Base-by-base conservation (phyloP, 2,888 invertebrate species). In the Epinotia demarniana region DNA sequence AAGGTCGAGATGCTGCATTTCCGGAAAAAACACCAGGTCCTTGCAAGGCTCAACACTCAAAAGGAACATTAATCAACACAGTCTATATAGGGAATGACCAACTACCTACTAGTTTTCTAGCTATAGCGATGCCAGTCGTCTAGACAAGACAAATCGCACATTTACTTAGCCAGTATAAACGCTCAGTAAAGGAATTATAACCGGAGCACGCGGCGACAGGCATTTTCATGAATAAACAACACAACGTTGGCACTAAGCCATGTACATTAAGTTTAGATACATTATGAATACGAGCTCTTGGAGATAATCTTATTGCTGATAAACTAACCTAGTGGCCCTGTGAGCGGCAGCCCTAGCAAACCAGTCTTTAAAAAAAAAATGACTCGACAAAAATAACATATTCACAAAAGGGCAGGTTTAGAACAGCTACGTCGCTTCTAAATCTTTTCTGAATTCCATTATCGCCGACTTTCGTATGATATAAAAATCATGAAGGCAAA, bases 191-290 rank as follows among this genome's bases (percentile, higher is more conserved):
- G 58, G 68, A 46, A 60, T 46, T 12, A 69, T 23, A 69, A 69
- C 57, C 23, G 3, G 23, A 55, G 16, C 55, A 33, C 53, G 19
- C n/a, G 68, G 68, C 39, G 43, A 18, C 57, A 58, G 33, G 39
- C 58, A 69, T 69, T 69, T 69, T 69, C 23, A 58, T 46, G 27
- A 69, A 60, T 69, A 60, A 58, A 68, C 43, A 68, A 23, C 53
- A 19, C 2, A 23, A 46, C 27, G 60, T 69, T 69, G 69, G 69
- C 68, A 58, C 69, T 69, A 46, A 46, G 60, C 69, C 69, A 69
- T 13, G 16, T 60, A 27, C 69, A 69, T 60, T 60, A 46, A 58
- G 23, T 69, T 60, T n/a, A 23, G 57, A 57, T 55, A 57, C 9
- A 68, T 39, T 43, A 19, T 33, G 9, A 55, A 64, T 49, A 27